Evolutionary conservation across 2,797 vertebrate species (phyloP).

Genomic region (Pelochelys cantorii): DNA sequence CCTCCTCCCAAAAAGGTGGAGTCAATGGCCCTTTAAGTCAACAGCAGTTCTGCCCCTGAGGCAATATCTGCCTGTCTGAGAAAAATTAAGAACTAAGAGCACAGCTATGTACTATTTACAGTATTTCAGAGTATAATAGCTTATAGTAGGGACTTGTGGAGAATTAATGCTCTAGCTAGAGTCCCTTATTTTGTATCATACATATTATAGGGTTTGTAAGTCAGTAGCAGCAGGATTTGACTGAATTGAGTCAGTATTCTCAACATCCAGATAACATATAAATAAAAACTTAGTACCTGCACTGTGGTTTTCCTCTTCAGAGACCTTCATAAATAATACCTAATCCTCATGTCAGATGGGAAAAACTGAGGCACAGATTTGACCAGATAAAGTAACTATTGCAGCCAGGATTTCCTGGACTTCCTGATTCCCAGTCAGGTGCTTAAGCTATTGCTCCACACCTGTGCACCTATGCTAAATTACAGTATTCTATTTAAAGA

Average conservation of each 20-base stretch:
- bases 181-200: neutral
- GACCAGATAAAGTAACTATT: neutral
- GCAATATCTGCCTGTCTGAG: neutral
- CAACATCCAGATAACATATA: neutral
- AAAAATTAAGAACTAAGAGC: neutral
- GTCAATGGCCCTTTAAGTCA: neutral
- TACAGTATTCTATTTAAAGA: neutral
- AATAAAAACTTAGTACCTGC: neutral
- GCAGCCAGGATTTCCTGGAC: fast-evolving
- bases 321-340: neutral
- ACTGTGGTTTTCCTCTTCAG: neutral
- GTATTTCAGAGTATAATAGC: neutral
- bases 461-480: neutral
- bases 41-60: neutral
- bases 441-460: neutral
- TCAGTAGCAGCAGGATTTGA: fast-evolving
- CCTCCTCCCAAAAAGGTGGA: neutral
- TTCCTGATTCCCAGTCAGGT: neutral
- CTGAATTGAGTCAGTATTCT: neutral
- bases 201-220: neutral
- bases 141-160: neutral
- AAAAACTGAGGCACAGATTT: neutral
- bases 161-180: neutral
- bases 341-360: neutral
- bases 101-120: neutral